Percentiles rank a stretch among this genome's conserved stretches.
These are phyloP conservation scores for Neopipo cinnamomea DNA, from an alignment of 2,113 vertebrate species.

Conservation along the genomic window DNA sequence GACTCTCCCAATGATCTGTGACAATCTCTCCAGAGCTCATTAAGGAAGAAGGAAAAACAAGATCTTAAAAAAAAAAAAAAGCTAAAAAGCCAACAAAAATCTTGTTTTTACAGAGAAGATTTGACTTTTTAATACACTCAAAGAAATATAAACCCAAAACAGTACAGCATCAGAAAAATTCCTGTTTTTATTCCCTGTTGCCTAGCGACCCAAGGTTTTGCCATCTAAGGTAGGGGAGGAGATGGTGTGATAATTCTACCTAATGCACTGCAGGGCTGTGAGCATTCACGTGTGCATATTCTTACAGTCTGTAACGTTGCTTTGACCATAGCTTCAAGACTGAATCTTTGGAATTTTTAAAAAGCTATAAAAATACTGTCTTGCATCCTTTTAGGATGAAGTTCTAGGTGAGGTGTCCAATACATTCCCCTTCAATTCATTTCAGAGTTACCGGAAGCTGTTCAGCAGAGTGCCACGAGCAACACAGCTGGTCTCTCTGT, in stretches of 20 bases:
- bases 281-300: background rate
- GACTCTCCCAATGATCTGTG: background rate
- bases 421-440: constrained; percentile 34
- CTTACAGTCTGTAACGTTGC: background rate
- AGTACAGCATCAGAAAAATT: background rate
- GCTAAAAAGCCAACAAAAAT: background rate
- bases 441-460: constrained; percentile 68
- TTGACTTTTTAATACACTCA: background rate
- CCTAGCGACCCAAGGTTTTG: constrained; percentile 26
- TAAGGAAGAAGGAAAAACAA: constrained; percentile 22
- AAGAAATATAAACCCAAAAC: background rate
- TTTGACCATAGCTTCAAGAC: background rate
- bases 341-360: background rate
- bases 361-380: background rate
- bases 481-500: constrained; percentile 33
- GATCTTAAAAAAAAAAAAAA: background rate
- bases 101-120: background rate
- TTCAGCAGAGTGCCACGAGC: constrained; percentile 60
- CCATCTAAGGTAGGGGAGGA: constrained; percentile 1
- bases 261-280: background rate
- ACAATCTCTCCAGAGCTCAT: constrained; percentile 27
- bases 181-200: constrained; percentile 6
- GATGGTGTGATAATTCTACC: constrained; percentile 7
- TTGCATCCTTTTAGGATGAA: background rate
- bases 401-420: background rate